Conservation (phyloP, 2,797 vertebrate species). For the Danio albolineatus region DNA sequence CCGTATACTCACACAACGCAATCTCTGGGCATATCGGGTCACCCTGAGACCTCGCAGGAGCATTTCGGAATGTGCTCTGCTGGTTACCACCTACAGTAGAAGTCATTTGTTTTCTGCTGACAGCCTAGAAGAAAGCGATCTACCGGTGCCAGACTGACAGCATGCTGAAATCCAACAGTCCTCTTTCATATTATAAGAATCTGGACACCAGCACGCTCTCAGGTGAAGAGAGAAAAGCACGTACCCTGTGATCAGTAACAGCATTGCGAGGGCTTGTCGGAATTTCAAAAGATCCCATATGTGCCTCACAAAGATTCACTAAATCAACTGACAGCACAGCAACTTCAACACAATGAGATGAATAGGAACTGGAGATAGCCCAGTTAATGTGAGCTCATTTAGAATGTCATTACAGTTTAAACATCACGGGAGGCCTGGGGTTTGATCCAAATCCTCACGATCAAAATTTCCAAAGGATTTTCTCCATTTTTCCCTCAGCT, state of each 20-base stretch:
- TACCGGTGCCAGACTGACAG: constrained; percentile 23
- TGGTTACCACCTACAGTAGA: constrained; percentile 74
- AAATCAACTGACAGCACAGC: constrained; percentile 16
- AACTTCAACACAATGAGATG: constrained; percentile 23
- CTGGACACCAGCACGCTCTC: constrained; percentile 15
- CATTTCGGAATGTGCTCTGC: constrained; percentile 70
- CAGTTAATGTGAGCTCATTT: constrained; percentile 51
- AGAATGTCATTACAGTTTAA: constrained; percentile 40
- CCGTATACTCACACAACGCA: constrained; percentile 33
- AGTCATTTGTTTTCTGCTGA: constrained; percentile 74
- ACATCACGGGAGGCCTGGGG: constrained; percentile 28
- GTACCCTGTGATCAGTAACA: constrained; percentile 32
- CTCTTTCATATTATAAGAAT: constrained; percentile 3
- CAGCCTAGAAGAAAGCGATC: constrained; percentile 60
- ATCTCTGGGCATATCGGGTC: constrained; percentile 68
- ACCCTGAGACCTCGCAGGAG: constrained; percentile 71
- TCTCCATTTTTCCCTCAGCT: constrained; percentile 25
- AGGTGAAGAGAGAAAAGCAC: constrained; percentile 46
- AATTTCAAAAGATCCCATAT: constrained; percentile 24
- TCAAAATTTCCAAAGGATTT: constrained; percentile 39
- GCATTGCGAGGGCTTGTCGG: neutral
- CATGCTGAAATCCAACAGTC: constrained; percentile 37
- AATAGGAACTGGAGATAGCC: constrained; percentile 48
- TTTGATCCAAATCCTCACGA: constrained; percentile 46
- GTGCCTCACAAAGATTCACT: neutral